Percentiles rank a stretch among this genome's conserved stretches.
phyloP scores from a whole-genome alignment of 1,140 invertebrate species.

The Cotesia glomerata region DNA sequence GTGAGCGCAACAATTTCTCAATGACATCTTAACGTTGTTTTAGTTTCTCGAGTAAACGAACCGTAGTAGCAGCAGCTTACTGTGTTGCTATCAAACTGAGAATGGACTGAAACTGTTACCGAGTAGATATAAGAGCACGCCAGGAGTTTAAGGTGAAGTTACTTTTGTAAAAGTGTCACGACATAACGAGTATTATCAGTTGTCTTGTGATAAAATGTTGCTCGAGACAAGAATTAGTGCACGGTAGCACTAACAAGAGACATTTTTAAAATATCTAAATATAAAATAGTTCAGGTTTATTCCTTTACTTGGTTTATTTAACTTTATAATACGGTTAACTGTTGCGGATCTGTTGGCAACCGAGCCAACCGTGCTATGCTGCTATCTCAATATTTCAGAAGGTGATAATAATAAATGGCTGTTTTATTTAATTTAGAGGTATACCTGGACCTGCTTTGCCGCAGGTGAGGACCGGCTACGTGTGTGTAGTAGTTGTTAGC shows the following conservation, averaged over 20 bases:
- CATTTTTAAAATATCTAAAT: not conserved
- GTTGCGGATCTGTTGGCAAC: too few species aligned
- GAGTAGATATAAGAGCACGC: too few species aligned
- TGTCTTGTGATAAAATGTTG: constrained; percentile 39
- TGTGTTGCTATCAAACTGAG: not conserved
- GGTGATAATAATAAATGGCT: not conserved
- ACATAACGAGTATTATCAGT: constrained; percentile 9
- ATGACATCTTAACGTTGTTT: not conserved
- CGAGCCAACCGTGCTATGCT: too few species aligned
- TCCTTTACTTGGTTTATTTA: too few species aligned
- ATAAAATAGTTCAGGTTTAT: not conserved
- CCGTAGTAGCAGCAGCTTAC: not conserved
- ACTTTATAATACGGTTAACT: too few species aligned
- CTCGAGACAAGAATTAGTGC: constrained; percentile 35
- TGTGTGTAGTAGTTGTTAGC: too few species aligned
- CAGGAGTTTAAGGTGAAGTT: not conserved
- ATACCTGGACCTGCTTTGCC: too few species aligned
- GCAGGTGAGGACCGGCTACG: too few species aligned
- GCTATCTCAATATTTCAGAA: too few species aligned
- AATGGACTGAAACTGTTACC: too few species aligned
- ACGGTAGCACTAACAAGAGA: constrained; percentile 30
- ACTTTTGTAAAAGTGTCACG: constrained; percentile 16
- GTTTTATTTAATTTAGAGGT: not conserved
- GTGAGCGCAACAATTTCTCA: constrained; percentile 5
- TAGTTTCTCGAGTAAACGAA: constrained; percentile 13